These are phyloP conservation scores for Aratinga solstitialis DNA, from an alignment of 2,797 vertebrate species.

Conservation along the genomic window DNA sequence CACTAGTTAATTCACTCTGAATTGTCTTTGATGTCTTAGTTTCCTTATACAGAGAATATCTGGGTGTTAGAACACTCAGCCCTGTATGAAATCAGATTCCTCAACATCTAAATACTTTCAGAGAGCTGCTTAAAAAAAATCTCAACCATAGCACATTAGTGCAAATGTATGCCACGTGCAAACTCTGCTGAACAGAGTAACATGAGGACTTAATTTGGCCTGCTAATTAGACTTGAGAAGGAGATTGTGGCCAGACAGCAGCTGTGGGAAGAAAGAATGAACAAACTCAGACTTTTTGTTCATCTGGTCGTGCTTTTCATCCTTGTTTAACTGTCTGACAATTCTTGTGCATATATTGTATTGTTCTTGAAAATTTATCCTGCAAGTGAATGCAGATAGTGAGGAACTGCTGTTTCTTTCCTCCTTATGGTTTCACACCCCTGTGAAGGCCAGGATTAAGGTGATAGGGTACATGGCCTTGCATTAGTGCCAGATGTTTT, in stretches of 20 bases:
- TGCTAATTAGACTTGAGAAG: slow-evolving; percentile 33
- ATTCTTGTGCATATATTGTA: neutral
- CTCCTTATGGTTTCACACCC: neutral
- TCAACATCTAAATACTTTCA: neutral
- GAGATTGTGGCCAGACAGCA: neutral
- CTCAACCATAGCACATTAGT: neutral
- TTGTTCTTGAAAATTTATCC: neutral
- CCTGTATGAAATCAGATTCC: neutral
- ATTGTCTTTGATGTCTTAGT: neutral
- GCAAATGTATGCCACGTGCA: neutral
- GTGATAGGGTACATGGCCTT: slow-evolving; percentile 18
- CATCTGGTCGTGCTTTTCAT: neutral
- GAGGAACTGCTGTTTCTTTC: neutral
- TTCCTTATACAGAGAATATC: neutral
- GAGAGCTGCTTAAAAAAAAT: neutral
- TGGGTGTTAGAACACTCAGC: neutral
- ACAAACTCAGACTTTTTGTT: neutral
- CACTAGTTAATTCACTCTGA: neutral
- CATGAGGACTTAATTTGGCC: neutral
- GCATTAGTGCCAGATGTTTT: slow-evolving; percentile 53
- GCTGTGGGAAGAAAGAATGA: slow-evolving; percentile 17
- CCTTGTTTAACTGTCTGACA: neutral
- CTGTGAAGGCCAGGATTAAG: neutral
- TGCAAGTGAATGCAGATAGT: neutral
- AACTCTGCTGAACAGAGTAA: neutral